Conservation (phyloP, 2,888 invertebrate genomes). For the Erebia epiphron region DNA sequence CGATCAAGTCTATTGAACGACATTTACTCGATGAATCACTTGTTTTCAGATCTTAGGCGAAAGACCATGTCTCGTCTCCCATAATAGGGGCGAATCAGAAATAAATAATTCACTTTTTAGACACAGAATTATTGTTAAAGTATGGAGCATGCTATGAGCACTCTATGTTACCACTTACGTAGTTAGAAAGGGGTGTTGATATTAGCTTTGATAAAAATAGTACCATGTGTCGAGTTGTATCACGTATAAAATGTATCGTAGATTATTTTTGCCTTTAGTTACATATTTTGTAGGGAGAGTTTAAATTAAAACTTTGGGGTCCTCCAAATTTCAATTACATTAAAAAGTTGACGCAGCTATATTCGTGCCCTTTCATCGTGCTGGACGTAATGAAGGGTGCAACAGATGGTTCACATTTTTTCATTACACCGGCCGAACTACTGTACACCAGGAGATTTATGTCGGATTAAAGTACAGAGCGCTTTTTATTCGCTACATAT, state of each 20-base stretch:
- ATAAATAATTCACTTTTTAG: too few species aligned
- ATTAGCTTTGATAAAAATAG: neutral
- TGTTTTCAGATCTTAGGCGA: too few species aligned
- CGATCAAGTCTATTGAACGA: too few species aligned
- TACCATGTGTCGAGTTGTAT: constrained; percentile 22
- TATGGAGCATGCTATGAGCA: too few species aligned
- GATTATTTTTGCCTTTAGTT: constrained; percentile 32
- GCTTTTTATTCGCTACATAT: constrained; percentile 73
- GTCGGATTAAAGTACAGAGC: constrained; percentile 75
- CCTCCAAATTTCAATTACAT: constrained; percentile 77
- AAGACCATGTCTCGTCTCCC: too few species aligned
- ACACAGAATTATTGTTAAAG: too few species aligned
- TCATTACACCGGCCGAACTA: constrained; percentile 74
- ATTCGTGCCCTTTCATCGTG: constrained; percentile 69
- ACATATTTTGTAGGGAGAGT: constrained; percentile 51
- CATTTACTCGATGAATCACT: too few species aligned
- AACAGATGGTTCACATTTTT: constrained; percentile 81
- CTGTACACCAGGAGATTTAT: constrained; percentile 72
- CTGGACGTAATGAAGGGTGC: constrained; percentile 78
- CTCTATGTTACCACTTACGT: neutral
- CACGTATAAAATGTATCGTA: constrained; percentile 12
- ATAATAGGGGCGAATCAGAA: too few species aligned
- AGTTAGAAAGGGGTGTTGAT: neutral
- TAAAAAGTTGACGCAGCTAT: constrained; percentile 75
- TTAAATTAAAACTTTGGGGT: constrained; percentile 76